Percentiles rank a stretch among this genome's conserved stretches.
These are phyloP conservation scores for Naja naja DNA, from an alignment of 2,113 vertebrate species.

Conservation along the genomic window DNA sequence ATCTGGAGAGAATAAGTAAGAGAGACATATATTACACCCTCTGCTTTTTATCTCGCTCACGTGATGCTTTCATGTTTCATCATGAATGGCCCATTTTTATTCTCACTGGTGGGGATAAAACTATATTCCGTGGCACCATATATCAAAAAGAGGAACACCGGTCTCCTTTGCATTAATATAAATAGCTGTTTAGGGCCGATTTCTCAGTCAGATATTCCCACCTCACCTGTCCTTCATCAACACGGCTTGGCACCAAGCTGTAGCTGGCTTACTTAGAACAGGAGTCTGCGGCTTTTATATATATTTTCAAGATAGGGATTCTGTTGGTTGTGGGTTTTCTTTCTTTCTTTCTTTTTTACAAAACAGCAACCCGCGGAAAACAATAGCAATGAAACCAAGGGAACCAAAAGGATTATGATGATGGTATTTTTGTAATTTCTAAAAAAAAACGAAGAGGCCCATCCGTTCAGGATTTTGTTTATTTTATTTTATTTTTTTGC, in stretches of 20 bases:
- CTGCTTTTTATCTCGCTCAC: conserved; percentile 80
- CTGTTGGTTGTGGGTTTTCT: no score
- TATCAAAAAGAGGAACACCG: conserved; percentile 79
- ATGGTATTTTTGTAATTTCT: conserved; percentile 77
- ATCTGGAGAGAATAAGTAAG: conserved; percentile 72
- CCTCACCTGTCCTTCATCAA: conserved; percentile 77
- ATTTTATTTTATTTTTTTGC: neutral
- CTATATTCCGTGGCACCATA: conserved; percentile 78
- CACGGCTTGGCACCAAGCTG: conserved; percentile 73
- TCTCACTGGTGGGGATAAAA: conserved; percentile 79
- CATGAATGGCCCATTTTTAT: conserved; percentile 77
- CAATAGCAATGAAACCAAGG: neutral
- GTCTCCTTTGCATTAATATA: conserved; percentile 87
- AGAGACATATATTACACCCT: conserved; percentile 75
- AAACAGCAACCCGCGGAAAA: neutral
- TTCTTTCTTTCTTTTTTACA: neutral
- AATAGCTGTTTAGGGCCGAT: conserved; percentile 84
- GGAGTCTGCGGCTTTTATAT: conserved; percentile 74
- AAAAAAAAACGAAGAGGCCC: conserved; percentile 57
- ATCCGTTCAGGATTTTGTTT: conserved; percentile 70
- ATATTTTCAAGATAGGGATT: conserved; percentile 66
- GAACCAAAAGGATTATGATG: neutral
- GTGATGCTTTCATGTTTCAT: conserved; percentile 73
- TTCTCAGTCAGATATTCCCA: conserved; percentile 73
- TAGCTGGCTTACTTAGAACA: conserved; percentile 78